Conservation (phyloP, 2,888 invertebrate genomes). For the Sphecodes monilicornis region DNA sequence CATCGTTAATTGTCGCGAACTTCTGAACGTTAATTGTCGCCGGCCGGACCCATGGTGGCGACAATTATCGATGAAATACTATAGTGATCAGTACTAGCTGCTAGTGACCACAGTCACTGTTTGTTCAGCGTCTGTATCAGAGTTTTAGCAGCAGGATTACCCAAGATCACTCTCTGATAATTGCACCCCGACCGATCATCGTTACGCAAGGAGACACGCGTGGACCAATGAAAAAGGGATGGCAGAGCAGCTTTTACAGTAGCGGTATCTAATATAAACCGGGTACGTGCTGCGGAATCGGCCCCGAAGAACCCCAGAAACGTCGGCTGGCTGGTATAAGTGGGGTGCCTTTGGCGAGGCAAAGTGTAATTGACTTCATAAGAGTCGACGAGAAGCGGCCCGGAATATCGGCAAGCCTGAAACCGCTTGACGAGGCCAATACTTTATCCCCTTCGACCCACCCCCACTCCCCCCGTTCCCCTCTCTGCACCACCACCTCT, state of each 20-base stretch:
- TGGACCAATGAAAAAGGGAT: slow-evolving; percentile 43
- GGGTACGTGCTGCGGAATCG: slow-evolving; percentile 69
- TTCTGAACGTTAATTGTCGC: too few relatives aligned
- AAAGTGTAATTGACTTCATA: slow-evolving; percentile 82
- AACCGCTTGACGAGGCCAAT: slow-evolving; percentile 81
- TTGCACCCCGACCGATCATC: background rate
- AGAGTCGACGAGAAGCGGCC: slow-evolving; percentile 77
- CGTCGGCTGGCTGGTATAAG: slow-evolving; percentile 70
- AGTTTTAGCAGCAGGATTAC: background rate
- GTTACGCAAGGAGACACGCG: slow-evolving; percentile 9
- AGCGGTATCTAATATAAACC: slow-evolving; percentile 66
- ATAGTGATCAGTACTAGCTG: too few relatives aligned
- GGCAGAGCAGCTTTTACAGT: slow-evolving; percentile 55
- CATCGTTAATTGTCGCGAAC: too few relatives aligned
- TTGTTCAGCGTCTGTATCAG: background rate
- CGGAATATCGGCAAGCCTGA: slow-evolving; percentile 75
- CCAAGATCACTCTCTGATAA: background rate
- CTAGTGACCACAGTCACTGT: background rate
- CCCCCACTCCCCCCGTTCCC: too few relatives aligned
- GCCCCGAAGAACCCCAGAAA: slow-evolving; percentile 66
- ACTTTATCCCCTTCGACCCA: slow-evolving; percentile 51
- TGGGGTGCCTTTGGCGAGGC: slow-evolving; percentile 79
- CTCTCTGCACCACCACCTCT: slow-evolving; percentile 23
- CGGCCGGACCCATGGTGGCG: too few relatives aligned
- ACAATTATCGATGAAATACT: too few relatives aligned